Conservation (phyloP, 37 sponge, comb jelly and placozoan species). For the Halisarca cf. caerulea region DNA sequence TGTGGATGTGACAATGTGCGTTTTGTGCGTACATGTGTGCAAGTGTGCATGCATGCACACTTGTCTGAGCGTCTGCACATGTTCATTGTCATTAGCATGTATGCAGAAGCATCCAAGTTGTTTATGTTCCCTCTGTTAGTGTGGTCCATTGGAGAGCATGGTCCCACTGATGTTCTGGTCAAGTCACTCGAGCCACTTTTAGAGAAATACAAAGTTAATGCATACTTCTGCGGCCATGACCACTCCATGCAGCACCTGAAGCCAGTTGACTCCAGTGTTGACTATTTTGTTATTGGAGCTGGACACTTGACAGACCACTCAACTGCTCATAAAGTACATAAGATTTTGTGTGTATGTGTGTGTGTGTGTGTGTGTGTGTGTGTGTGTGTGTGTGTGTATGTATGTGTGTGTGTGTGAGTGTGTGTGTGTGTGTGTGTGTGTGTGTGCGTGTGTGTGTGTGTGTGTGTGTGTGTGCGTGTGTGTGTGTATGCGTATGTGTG, state of each 20-base stretch:
- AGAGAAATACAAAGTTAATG: constrained; percentile 61
- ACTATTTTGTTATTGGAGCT: constrained; percentile 86
- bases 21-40: too few relatives aligned
- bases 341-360: too few relatives aligned
- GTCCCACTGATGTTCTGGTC: constrained; percentile 71
- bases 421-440: too few relatives aligned
- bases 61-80: background rate
- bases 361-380: too few relatives aligned
- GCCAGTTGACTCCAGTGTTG: constrained; percentile 45
- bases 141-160: constrained; percentile 87
- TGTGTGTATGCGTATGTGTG: too few relatives aligned
- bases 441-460: too few relatives aligned
- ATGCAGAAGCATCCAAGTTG: background rate
- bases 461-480: too few relatives aligned
- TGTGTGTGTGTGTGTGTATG: too few relatives aligned
- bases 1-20: too few relatives aligned
- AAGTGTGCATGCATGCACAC: background rate
- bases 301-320: constrained; percentile 77
- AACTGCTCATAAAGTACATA: constrained; percentile 51
- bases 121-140: too few relatives aligned
- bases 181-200: constrained; percentile 60
- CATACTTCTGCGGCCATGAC: constrained; percentile 90
- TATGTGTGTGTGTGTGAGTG: too few relatives aligned
- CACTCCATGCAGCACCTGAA: constrained; percentile 84
- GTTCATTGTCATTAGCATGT: background rate